Evolutionary conservation across 2,797 vertebrate species (phyloP), one percentile per base, ranked within the genome.

Genomic region (Sebastiscus tertius): DNA sequence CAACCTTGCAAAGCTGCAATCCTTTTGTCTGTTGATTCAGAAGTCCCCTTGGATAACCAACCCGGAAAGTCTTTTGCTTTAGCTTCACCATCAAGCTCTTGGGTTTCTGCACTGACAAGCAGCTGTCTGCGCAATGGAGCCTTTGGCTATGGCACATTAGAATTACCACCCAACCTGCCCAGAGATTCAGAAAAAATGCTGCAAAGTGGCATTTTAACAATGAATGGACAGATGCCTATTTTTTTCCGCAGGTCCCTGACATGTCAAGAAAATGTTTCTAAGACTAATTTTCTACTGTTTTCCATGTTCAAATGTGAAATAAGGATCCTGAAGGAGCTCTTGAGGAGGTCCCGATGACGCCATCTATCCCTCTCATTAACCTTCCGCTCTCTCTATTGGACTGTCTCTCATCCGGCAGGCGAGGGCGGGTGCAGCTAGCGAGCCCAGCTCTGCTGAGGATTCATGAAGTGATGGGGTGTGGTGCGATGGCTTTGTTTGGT

Each of bases 401-500:
- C 54, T 26, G 74, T 49, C 18, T 84, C 75, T 83, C 72, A 52
- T 76, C 72, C 62, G 9, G 66, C 72, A 82, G 77, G 65, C 4
- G 5, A 72, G 58, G 42, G 11, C 18, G 20, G 52, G 26, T 74
- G 56, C 56, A 79, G 56, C 66, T 2, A n/a, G 64, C 3, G 18
- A 58, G 58, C 54, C 66, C 60, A 20, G 52, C 55, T 64, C 68
- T 81, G 80, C 84, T 60, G 77, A 91, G 73, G 89, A 90, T 89
- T 95, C 91, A 90, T 95, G 87, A 93, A 87, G 86, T 88, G 83
- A 85, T 72, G 78, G 84, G 85, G 80, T 82, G 88, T 9, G 65
- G 71, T 75, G 83, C 78, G 76, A 86, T 4, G 64, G 34, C 93
- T 87, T 82, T 82, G 85, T 90, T 86, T 86, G 81, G 83, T 80